phyloP scores from a whole-genome alignment of 2,113 vertebrate genomes.

The Entelurus aequoreus region DNA sequence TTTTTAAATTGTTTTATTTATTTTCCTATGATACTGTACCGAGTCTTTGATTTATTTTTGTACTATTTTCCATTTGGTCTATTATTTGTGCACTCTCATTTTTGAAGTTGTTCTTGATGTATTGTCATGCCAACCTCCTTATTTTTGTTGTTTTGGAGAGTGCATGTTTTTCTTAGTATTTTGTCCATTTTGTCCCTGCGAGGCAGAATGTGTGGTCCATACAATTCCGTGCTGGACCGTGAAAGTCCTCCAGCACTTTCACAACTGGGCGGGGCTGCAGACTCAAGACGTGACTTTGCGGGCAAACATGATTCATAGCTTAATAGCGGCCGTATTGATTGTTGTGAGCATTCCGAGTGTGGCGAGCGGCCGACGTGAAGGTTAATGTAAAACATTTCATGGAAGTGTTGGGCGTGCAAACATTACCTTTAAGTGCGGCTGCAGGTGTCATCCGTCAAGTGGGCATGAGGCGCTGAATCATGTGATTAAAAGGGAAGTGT shows the following conservation, averaged over 20 bases:
- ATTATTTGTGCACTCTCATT: too few relatives aligned
- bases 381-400: conserved; percentile 64
- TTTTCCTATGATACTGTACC: too few relatives aligned
- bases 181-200: too few relatives aligned
- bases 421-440: conserved; percentile 44
- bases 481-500: conserved; percentile 65
- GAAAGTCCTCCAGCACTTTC: conserved; percentile 50
- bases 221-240: conserved; percentile 38
- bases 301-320: conserved; percentile 32
- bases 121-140: too few relatives aligned
- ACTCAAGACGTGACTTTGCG: conserved; percentile 10
- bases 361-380: conserved; percentile 44
- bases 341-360: conserved; percentile 31
- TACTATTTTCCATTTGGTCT: too few relatives aligned
- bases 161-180: too few relatives aligned
- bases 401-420: conserved; percentile 50
- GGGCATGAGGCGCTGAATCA: conserved; percentile 53
- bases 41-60: too few relatives aligned
- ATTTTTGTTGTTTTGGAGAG: too few relatives aligned
- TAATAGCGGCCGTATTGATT: conserved; percentile 21
- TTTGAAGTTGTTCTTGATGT: too few relatives aligned
- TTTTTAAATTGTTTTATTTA: too few relatives aligned
- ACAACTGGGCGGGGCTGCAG: not conserved
- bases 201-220: conserved; percentile 38
- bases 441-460: conserved; percentile 71